These are phyloP conservation scores for Baccha elongata DNA, from an alignment of 2,888 invertebrate species.

Conservation along the genomic window DNA sequence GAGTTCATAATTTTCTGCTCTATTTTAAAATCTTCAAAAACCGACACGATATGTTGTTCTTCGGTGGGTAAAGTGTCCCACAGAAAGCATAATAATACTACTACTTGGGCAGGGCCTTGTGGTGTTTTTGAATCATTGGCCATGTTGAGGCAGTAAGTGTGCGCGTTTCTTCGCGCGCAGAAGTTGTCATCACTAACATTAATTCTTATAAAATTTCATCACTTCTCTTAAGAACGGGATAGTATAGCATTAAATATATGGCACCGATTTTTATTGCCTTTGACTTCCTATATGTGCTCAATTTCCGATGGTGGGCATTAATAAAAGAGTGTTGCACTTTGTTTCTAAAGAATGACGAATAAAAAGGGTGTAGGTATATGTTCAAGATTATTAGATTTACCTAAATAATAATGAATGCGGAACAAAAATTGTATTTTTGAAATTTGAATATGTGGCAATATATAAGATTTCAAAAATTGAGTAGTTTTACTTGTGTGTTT, in stretches of 20 bases:
- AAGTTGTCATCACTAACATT: conserved; percentile 68
- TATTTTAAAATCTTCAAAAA: conserved; percentile 62
- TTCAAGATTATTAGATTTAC: no score
- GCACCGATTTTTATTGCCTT: conserved; percentile 73
- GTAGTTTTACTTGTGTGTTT: no score
- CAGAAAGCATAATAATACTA: conserved; percentile 53
- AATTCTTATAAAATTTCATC: conserved; percentile 70
- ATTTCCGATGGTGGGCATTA: conserved; percentile 68
- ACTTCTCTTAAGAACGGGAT: conserved; percentile 70
- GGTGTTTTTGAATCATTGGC: conserved; percentile 61
- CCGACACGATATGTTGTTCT: conserved; percentile 46
- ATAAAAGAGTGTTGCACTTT: conserved; percentile 64
- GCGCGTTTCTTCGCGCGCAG: conserved; percentile 56
- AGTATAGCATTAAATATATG: conserved; percentile 73
- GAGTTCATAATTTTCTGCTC: conserved; percentile 46
- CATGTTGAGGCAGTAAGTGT: conserved; percentile 64
- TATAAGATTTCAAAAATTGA: no score
- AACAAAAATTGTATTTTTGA: no score
- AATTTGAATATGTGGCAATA: no score
- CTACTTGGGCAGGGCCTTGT: neutral
- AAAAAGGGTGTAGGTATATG: conserved; percentile 1
- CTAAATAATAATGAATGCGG: no score
- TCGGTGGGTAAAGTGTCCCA: conserved; percentile 34
- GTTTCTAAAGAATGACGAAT: neutral
- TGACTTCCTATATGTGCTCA: conserved; percentile 71